Evolutionary conservation across 1,140 invertebrate species (phyloP).

Genomic region (Plutomurus gul): DNA sequence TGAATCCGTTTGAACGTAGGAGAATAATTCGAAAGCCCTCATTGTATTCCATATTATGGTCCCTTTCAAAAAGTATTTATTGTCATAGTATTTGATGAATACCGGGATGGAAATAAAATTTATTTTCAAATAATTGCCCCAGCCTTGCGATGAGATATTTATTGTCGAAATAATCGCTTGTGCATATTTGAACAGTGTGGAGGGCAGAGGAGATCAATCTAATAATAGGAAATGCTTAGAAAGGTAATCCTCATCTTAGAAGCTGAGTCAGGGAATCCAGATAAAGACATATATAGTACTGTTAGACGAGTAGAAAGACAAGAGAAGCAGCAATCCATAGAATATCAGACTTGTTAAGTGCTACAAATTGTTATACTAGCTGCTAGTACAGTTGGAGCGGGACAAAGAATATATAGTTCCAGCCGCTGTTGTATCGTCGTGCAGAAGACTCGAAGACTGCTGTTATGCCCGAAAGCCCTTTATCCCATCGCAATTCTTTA

Average conservation of each 20-base stretch:
- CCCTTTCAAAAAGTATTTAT: conserved; percentile 22
- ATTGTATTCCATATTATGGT: too few relatives aligned
- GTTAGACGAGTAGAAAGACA: not conserved
- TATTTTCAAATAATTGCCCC: not conserved
- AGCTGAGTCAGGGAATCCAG: conserved; percentile 10
- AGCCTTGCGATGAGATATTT: not conserved
- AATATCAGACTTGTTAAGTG: too few relatives aligned
- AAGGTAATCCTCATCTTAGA: conserved; percentile 8
- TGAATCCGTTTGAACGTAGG: not conserved
- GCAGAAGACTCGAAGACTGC: too few relatives aligned
- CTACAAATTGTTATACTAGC: too few relatives aligned
- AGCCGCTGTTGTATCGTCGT: too few relatives aligned
- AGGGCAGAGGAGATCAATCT: not conserved
- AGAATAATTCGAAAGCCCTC: not conserved
- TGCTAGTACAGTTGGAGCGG: too few relatives aligned
- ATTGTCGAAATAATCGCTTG: not conserved
- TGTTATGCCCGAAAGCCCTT: too few relatives aligned
- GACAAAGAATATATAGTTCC: too few relatives aligned
- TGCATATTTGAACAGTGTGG: not conserved
- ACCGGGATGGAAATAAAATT: conserved; percentile 7
- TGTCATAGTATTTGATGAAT: not conserved
- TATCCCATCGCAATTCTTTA: not conserved
- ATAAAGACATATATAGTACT: conserved; percentile 5
- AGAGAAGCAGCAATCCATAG: not conserved
- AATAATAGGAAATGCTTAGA: conserved; percentile 22